Base-by-base conservation (phyloP, 2,888 invertebrate genomes). In the Cephus rjabovi region DNA sequence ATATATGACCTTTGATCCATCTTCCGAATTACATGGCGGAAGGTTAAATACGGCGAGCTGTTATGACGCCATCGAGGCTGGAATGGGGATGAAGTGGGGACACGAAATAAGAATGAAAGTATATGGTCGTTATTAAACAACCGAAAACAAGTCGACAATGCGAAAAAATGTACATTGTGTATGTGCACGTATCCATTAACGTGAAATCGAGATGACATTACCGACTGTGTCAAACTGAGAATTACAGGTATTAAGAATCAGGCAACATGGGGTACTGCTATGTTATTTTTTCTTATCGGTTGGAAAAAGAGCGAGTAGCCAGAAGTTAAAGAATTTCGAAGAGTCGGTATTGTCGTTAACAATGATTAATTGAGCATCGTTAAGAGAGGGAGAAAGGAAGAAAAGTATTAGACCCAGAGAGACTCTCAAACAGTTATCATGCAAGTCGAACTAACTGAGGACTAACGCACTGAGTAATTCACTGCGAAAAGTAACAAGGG, bases 41-140 rank as follows among this genome's bases (percentile, higher is more conserved):
- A 33, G 31, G 70, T 70, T 70, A 68, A 77, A 68, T 56, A 77
- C 3, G 30, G 37, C 69, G n/a, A 69, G 71, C 76, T 33, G 73
- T 76, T 71, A 71, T 40, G 15, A 40, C 23, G 6, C 40, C 40
- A 15, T 40, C 15, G 23, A 23, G 15, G 15, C 6, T 15, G 40
- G 40, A 40, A 40, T 15, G 9, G 15, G 2, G 6, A 15, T 40
- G 23, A 40, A 40, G 15, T 4, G 11, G 6, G 71, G 6, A 37
- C 11, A 15, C 30, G 34, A 56, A 37, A 68, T 23, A 69, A 34
- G n/a, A 56, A 77, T 77, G 74, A n/a, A 77, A 77, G 74, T 77
- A 68, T 31, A 56, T 40, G 76, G 73, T n/a, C 40, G 74, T 35
- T 34, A 77, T 77, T 77, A 74, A 77, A n/a, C 56, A 35, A 40